Evolutionary conservation across 2,113 vertebrate genomes (phyloP).

Genomic region (Prunella fulvescens): DNA sequence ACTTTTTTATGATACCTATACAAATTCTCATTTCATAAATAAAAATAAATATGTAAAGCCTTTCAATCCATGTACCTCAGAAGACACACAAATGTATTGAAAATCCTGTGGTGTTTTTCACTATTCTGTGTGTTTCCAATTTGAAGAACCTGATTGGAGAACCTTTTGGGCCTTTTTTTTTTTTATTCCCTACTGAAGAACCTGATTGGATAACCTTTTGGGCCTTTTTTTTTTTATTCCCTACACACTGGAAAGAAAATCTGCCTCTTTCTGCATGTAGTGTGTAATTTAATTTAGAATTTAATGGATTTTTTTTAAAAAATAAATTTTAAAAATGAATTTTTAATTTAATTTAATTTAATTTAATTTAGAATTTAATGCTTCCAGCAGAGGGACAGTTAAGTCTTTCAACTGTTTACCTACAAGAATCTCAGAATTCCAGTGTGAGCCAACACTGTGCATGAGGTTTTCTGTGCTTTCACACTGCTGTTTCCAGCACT

Average conservation of each 20-base stretch:
- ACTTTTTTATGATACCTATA: not conserved
- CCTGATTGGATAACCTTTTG: not conserved
- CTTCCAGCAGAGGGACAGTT: not conserved
- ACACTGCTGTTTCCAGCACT: not conserved
- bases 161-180: not conserved
- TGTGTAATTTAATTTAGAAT: not conserved
- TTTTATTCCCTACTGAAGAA: not conserved
- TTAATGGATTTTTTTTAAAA: not conserved
- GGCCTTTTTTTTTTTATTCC: rapidly evolving
- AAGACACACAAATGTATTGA: not conserved
- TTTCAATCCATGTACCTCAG: not conserved
- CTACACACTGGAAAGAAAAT: not conserved
- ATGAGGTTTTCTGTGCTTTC: not conserved
- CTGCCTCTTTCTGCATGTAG: not conserved
- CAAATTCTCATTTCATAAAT: not conserved
- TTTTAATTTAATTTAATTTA: not conserved
- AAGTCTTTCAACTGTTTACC: not conserved
- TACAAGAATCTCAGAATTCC: not conserved
- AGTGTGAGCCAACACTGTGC: not conserved
- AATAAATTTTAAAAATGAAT: not conserved
- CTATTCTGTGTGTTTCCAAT: not conserved
- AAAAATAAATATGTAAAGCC: not conserved
- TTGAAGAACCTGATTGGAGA: not conserved
- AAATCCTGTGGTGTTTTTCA: not conserved
- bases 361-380: not conserved